Evolutionary conservation across 1,140 invertebrate genomes (phyloP).

Genomic region (Sminthurides bifidus): DNA sequence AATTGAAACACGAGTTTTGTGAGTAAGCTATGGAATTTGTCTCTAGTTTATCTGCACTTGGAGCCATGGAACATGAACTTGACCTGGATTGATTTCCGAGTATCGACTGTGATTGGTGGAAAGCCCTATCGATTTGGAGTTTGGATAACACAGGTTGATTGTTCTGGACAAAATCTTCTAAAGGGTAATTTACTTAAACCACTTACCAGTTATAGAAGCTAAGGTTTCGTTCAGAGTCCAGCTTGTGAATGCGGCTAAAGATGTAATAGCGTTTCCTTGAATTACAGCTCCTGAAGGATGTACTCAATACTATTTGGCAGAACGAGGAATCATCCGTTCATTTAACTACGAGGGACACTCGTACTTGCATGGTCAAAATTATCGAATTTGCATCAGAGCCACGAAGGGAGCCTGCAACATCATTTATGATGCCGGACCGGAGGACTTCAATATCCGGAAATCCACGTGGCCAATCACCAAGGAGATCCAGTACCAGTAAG

Average conservation of each 20-base stretch:
- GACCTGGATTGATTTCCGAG: slow-evolving; percentile 25
- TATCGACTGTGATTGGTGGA: slow-evolving; percentile 15
- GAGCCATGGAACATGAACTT: slow-evolving; percentile 26
- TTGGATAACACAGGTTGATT: slow-evolving; percentile 31
- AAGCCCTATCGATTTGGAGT: slow-evolving; percentile 28
- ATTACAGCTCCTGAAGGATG: slow-evolving; percentile 34
- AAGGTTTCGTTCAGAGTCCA: not conserved
- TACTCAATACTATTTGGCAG: slow-evolving; percentile 33
- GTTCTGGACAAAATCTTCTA: slow-evolving; percentile 25
- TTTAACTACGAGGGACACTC: slow-evolving; percentile 34
- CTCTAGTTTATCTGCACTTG: slow-evolving; percentile 30
- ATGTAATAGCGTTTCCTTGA: slow-evolving; percentile 5
- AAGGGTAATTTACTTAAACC: slow-evolving; percentile 17
- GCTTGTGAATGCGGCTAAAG: not conserved
- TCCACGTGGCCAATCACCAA: slow-evolving; percentile 9
- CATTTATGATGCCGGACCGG: slow-evolving; percentile 20
- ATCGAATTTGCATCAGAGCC: slow-evolving; percentile 33
- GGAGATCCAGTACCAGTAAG: slow-evolving; percentile 23
- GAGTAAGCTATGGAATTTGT: slow-evolving; percentile 2
- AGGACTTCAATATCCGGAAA: slow-evolving; percentile 28
- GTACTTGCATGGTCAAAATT: slow-evolving; percentile 32
- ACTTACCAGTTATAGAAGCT: not conserved
- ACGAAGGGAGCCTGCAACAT: slow-evolving; percentile 29
- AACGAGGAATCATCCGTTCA: slow-evolving; percentile 32
- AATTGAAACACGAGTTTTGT: no score